These are phyloP conservation scores for Microplitis mediator DNA, from an alignment of 1,140 invertebrate species.

Conservation along the genomic window DNA sequence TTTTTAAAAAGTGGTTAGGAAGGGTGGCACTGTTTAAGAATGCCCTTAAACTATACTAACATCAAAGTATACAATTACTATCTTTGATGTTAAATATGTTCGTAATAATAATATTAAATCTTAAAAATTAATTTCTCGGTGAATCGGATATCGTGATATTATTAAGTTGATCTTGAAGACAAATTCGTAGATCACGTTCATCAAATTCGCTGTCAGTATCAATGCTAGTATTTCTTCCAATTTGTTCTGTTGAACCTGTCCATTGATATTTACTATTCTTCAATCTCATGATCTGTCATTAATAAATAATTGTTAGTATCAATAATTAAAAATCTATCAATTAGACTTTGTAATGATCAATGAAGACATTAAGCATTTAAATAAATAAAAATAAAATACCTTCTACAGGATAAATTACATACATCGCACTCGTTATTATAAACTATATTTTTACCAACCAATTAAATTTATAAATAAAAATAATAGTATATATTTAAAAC, in stretches of 20 bases:
- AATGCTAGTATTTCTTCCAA: conserved; percentile 55
- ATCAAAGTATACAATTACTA: conserved; percentile 8
- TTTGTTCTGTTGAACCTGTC: conserved; percentile 49
- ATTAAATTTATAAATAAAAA: background rate
- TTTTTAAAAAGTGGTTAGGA: no score
- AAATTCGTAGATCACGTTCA: conserved; percentile 58
- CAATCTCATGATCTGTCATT: conserved; percentile 69
- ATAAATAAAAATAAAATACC: background rate
- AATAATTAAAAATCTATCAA: background rate
- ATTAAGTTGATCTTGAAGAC: conserved; percentile 51
- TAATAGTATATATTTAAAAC: conserved; percentile 2
- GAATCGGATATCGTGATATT: conserved; percentile 20
- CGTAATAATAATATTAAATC: background rate
- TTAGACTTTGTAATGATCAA: background rate
- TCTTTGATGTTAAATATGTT: conserved; percentile 5
- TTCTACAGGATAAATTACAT: conserved; percentile 3
- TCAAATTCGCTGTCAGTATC: conserved; percentile 64
- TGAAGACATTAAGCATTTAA: background rate
- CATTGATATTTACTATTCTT: conserved; percentile 65
- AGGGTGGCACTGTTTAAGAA: no score
- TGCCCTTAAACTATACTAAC: background rate
- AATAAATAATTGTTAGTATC: background rate
- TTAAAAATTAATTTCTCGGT: conserved; percentile 11
- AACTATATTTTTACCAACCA: background rate
- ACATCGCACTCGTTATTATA: conserved; percentile 24